Base-by-base conservation (phyloP, 2,888 invertebrate genomes). In the Drosophila basisetae region DNA sequence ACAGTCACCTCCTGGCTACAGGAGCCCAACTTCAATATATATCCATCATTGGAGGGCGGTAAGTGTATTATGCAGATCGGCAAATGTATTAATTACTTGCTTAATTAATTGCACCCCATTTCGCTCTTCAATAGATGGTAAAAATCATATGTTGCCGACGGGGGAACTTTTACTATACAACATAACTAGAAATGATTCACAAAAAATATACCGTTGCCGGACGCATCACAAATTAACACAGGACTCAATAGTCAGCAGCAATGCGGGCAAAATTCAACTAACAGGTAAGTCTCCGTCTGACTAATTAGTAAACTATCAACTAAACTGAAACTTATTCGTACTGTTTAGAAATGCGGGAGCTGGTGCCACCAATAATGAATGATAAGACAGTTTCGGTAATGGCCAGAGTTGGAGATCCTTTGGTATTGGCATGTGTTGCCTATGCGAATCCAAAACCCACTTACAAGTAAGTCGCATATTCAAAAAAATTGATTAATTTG, bases 141-240 rank as follows among this genome's bases (percentile, higher is more conserved):
- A 94, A 92, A 94, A 94, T 92, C 94, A 94, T 82, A 95, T 95
- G 93, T 93, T 95, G 52, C 94, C 94, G 41, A 94, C 94, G 55
- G 95, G 95, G 13, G 95, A 95, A 83, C 92, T 95, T 68, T 94
- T 95, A 92, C 94, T 95, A 73, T 94, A 95, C 81, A 94, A 95
- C 90, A 94, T 95, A 77, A 94, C 94, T 74, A 94, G 94, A 78
- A 92, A 91, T 75, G 95, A 95, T 92, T 94, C 94, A 25, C 94
- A 94, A 82, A 94, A 94, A 88, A 94, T 94, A 78, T 95, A 95
- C 91, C 94, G 94, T 49, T 95, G 95, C 91, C 94, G 95, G 72
- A 95, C 95, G 52, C 94, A 94, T 91, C 95, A 95, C 91, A 94
- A 94, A 78, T 91, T 95, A 82, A 95, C 95, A 18, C 94, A 95